Base-by-base conservation (phyloP, 2,797 vertebrate genomes). In the Coranthus polyacanthus region DNA sequence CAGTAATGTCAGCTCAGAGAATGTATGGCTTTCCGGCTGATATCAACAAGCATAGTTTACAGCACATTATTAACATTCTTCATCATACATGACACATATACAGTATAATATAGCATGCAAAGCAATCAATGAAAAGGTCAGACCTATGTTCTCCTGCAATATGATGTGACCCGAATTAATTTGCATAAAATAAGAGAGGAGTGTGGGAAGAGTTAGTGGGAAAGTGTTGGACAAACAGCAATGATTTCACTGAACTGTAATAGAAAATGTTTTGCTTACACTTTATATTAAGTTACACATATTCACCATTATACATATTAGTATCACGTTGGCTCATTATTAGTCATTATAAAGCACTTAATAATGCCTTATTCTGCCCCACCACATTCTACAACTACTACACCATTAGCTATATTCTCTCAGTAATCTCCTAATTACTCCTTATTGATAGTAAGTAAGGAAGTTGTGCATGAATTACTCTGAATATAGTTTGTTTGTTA, bases 151-250 rank as follows among this genome's bases (percentile, higher is more conserved):
- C 49, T 38, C 47, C 24, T 56, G 34, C 58, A 59, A 18, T 62
- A 18, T 59, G n/a, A 71, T 49, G 52, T 68, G 37, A 58, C 13
- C 13, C 24, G 58, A 68, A 64, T 60, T 46, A 2, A 59, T 78
- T 60, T 60, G 16, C 39, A 38, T 71, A 10, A 46, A 61, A 34
- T 38, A 37, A n/a, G 18, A 51, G 45, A 61, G 42, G 26, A 44
- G 39, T 60, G 47, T 64, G 29, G 26, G 45, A 15, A 16, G 46
- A 51, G 17, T 11, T 15, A 34, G 44, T 22, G 39, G 18, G 18
- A 34, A 74, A 51, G 21, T 56, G 36, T 44, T 32, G 29, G 1
- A 32, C 10, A 3, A 11, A 18, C 50, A 51, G 8, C 10, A 32
- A 32, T 32, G 8, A 32, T 32, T 32, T 8, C 7, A 32, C 12